phyloP scores from a whole-genome alignment of 92 coral and sea anemone genomes.

The Porites cylindrica region DNA sequence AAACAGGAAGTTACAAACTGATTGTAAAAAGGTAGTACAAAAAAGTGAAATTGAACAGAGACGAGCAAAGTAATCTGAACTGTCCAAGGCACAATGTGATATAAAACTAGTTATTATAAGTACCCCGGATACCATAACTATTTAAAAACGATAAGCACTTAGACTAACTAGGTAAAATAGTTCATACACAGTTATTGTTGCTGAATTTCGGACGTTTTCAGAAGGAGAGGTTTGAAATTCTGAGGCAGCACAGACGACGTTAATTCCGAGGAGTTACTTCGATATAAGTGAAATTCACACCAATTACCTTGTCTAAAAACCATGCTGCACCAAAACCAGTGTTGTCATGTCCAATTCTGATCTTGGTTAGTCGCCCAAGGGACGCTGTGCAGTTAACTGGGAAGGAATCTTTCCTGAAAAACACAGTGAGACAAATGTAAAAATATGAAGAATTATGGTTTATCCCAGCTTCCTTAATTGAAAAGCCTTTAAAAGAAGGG shows the following conservation, averaged over 20 bases:
- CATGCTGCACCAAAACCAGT: slow-evolving; percentile 93
- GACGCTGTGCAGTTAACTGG: slow-evolving; percentile 57
- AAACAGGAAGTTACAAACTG: too few relatives aligned
- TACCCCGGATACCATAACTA: too few relatives aligned
- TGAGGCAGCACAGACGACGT: too few relatives aligned
- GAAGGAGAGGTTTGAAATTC: too few relatives aligned
- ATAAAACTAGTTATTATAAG: too few relatives aligned
- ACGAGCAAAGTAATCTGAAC: too few relatives aligned
- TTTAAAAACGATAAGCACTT: too few relatives aligned
- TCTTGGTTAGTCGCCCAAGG: slow-evolving; percentile 81
- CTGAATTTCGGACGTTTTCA: too few relatives aligned
- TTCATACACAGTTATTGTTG: too few relatives aligned
- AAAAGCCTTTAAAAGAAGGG: not conserved
- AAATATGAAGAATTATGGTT: not conserved
- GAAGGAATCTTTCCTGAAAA: slow-evolving; percentile 65
- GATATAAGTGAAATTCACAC: not conserved
- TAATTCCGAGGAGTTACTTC: not conserved
- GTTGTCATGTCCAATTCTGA: slow-evolving; percentile 92
- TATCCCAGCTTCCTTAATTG: not conserved
- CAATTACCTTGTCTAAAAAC: slow-evolving; percentile 86
- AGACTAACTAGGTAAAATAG: too few relatives aligned
- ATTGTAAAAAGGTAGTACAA: too few relatives aligned
- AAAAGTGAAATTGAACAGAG: not conserved
- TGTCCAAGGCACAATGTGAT: too few relatives aligned
- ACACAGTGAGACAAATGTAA: not conserved